These are phyloP conservation scores for Gadopsis marmoratus DNA, from an alignment of 2,797 vertebrate species.

Conservation along the genomic window DNA sequence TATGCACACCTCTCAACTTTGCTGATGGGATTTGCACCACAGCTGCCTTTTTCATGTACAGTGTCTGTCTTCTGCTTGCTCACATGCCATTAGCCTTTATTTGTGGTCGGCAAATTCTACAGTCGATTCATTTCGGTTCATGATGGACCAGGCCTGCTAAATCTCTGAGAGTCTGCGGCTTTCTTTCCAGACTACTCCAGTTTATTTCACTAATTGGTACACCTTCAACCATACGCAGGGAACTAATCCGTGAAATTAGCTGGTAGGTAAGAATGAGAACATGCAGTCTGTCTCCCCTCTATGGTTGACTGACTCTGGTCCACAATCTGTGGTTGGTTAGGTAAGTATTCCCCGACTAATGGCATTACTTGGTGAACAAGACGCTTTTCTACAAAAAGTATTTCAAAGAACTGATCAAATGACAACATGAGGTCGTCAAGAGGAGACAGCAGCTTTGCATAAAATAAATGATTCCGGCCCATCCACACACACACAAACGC, in stretches of 20 bases:
- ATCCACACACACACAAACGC: conserved; percentile 22
- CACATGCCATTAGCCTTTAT: conserved; percentile 3
- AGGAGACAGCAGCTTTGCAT: conserved; percentile 10
- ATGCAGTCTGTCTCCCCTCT: conserved; percentile 16
- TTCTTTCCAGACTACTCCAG: conserved; percentile 18
- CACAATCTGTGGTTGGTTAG: conserved; percentile 12
- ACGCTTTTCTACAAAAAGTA: conserved; percentile 8
- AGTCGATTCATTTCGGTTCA: neutral
- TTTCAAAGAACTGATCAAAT: conserved; percentile 29
- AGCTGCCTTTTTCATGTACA: neutral
- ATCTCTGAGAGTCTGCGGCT: conserved; percentile 11
- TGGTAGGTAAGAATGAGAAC: conserved; percentile 28
- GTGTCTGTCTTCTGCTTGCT: neutral
- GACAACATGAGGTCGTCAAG: conserved; percentile 3
- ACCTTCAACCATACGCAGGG: conserved; percentile 23
- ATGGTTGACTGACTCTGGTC: conserved; percentile 30
- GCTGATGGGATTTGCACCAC: neutral
- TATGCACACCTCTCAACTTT: neutral
- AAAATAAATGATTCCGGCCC: neutral
- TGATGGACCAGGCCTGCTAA: neutral
- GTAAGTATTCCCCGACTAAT: conserved; percentile 14
- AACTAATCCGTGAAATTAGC: conserved; percentile 48
- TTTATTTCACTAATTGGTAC: conserved; percentile 42
- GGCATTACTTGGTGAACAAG: conserved; percentile 16
- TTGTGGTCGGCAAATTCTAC: neutral